These are phyloP conservation scores for Nebria ingens DNA, from an alignment of 1,140 invertebrate species.

Conservation along the genomic window DNA sequence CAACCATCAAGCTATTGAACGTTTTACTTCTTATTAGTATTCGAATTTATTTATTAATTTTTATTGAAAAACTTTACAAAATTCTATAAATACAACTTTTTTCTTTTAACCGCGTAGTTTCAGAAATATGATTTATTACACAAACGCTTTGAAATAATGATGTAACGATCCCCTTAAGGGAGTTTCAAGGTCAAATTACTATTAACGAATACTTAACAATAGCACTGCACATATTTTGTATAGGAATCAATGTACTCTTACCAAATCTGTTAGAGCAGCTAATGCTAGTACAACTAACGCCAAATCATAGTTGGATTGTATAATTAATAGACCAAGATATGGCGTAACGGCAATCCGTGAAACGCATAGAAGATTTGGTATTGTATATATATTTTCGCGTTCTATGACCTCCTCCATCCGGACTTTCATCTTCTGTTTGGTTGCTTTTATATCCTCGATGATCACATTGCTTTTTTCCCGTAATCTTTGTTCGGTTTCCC, in stretches of 20 bases:
- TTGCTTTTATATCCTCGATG: conserved; percentile 55
- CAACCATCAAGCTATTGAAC: conserved; percentile 83
- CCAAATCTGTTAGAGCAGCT: conserved; percentile 77
- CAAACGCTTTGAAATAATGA: too few species aligned
- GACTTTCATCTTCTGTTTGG: conserved; percentile 44
- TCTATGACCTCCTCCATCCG: conserved; percentile 58
- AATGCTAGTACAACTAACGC: conserved; percentile 63
- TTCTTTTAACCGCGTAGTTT: too few species aligned
- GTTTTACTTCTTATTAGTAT: conserved; percentile 30
- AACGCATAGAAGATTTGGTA: conserved; percentile 84
- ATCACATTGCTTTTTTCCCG: conserved; percentile 45
- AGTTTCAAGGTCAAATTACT: too few species aligned
- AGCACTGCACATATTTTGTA: too few species aligned
- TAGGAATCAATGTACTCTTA: conserved; percentile 41
- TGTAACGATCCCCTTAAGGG: too few species aligned
- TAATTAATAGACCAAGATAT: conserved; percentile 67
- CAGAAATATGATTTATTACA: too few species aligned
- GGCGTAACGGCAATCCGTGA: conserved; percentile 75
- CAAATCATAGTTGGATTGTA: conserved; percentile 60
- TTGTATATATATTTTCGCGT: conserved; percentile 85
- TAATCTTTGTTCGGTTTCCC: conserved; percentile 43
- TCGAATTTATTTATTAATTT: too few species aligned
- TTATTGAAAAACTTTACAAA: too few species aligned
- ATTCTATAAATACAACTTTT: too few species aligned
- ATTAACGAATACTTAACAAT: too few species aligned